phyloP scores from a whole-genome alignment of 2,888 invertebrate species.

The Norana najaformis region DNA sequence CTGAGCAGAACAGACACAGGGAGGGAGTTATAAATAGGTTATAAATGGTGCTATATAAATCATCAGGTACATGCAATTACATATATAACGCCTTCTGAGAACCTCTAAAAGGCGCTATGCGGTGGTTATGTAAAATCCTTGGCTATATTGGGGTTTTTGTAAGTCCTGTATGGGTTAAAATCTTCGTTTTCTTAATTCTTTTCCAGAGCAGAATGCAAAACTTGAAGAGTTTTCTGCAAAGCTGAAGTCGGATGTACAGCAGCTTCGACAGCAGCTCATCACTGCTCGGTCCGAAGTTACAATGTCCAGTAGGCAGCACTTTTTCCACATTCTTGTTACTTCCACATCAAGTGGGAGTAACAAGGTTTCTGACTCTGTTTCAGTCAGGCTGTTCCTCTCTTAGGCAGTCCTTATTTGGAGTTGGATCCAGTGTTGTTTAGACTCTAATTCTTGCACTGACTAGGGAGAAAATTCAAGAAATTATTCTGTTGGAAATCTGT shows the following conservation, averaged over 20 bases:
- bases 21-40: too few relatives aligned
- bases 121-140: too few relatives aligned
- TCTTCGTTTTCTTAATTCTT: not conserved
- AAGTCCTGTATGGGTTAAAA: not conserved
- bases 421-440: not conserved
- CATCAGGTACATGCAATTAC: too few relatives aligned
- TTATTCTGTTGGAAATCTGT: not conserved
- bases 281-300: conserved; percentile 31
- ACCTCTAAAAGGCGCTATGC: not conserved
- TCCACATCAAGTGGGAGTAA: too few relatives aligned
- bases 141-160: not conserved
- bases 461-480: not conserved
- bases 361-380: not conserved
- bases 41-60: too few relatives aligned
- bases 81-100: not conserved
- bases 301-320: conserved; percentile 31
- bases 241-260: conserved; percentile 29
- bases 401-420: not conserved
- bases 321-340: not conserved
- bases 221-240: conserved; percentile 1
- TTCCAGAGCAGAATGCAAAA: conserved; percentile 24
- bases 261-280: conserved; percentile 30
- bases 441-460: not conserved
- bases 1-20: too few relatives aligned
- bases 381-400: not conserved